phyloP scores from a whole-genome alignment of 2,113 vertebrate species.

The Cygnus atratus region DNA sequence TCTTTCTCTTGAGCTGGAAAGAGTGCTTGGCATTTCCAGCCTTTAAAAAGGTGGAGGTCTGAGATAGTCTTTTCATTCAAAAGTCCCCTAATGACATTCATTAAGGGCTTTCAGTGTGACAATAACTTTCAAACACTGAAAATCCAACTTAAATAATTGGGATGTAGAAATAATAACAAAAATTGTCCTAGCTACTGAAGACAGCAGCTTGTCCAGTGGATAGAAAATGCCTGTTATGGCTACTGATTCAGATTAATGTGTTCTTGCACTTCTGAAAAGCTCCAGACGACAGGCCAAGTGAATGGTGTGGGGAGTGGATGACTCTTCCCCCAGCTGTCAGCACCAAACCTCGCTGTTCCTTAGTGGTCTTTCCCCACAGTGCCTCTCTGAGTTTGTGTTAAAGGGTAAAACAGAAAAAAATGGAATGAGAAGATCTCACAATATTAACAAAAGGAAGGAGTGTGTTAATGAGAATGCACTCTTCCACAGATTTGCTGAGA shows the following conservation, averaged over 20 bases:
- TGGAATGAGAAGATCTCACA: neutral
- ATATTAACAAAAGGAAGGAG: neutral
- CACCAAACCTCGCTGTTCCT: neutral
- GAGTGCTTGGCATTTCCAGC: neutral
- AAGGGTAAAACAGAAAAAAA: neutral
- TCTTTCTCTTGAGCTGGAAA: neutral
- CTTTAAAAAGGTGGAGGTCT: neutral
- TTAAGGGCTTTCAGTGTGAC: neutral
- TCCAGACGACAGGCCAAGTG: neutral
- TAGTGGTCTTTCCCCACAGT: neutral
- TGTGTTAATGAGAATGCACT: fast-evolving
- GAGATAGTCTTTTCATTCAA: neutral
- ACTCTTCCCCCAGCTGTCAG: neutral
- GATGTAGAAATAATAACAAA: neutral
- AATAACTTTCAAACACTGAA: neutral
- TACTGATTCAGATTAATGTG: neutral
- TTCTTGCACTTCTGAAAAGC: neutral
- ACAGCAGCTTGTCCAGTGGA: neutral
- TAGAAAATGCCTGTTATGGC: neutral
- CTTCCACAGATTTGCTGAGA: neutral
- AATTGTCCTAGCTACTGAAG: neutral
- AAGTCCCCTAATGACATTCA: neutral
- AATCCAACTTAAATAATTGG: neutral
- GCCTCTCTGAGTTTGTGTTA: neutral
- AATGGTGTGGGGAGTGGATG: neutral